Conservation (phyloP, 2,113 vertebrate genomes). For the Etia nguti region DNA sequence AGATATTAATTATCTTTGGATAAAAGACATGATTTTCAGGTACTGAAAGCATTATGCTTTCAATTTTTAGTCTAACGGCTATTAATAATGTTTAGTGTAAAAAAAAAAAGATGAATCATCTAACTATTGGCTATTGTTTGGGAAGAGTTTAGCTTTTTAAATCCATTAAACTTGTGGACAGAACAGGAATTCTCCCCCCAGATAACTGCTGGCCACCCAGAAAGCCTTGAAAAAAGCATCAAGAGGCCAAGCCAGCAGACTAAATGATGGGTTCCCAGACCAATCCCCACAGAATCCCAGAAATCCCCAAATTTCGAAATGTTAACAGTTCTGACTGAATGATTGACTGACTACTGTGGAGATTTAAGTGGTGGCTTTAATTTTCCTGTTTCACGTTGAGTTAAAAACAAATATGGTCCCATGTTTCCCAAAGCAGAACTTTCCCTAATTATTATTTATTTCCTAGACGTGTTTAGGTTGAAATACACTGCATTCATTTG, state of each 20-base stretch:
- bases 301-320: not conserved
- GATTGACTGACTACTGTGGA: not conserved
- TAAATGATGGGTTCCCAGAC: not conserved
- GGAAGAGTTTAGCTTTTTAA: not conserved
- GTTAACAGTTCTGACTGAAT: not conserved
- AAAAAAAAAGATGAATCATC: not conserved
- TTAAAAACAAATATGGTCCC: not conserved
- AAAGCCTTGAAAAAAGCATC: not conserved
- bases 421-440: not conserved
- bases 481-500: rapidly evolving
- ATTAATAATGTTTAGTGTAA: not conserved
- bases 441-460: not conserved
- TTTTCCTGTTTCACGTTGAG: not conserved
- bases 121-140: not conserved
- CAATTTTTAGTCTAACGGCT: rapidly evolving
- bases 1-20: not conserved
- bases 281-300: not conserved
- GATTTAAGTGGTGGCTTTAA: not conserved
- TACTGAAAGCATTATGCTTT: not conserved
- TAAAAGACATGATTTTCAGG: not conserved
- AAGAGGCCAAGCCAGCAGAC: not conserved
- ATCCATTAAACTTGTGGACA: not conserved
- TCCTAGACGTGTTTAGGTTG: not conserved
- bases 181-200: not conserved
- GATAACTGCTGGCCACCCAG: not conserved